Evolutionary conservation across 1,140 invertebrate genomes (phyloP), one percentile per base, ranked within the genome.

Genomic region (Portunus trituberculatus): DNA sequence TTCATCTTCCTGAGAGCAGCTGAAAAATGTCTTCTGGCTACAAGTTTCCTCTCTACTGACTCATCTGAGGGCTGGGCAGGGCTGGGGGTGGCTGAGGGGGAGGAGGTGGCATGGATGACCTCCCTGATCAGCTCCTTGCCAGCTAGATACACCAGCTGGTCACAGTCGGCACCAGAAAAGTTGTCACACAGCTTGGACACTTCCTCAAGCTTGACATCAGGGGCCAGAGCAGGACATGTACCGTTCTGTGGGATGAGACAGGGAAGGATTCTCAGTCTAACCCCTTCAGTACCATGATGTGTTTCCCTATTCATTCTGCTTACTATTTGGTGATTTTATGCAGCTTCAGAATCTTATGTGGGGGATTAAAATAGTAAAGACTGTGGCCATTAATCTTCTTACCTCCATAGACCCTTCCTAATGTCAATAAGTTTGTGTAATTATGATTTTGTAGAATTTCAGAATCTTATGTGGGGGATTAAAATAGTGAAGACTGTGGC

Each of bases 101-200:
- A 96, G 16, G 97, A 96, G 89, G 98, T 97, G 96, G 98, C 97
- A 96, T 98, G 98, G 95, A 98, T 98, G 12, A 99, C 97, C 10
- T 98, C 98, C 96, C 98, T 97, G 93, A 98, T 97, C 0, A 98
- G 98, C 0, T 99, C 98, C 97, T 99, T 98, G 96, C 98, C 97
- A 0, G 99, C 98, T 32, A 99, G 97, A 32, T 98, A 98, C 28
- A 98, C 98, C 59, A 99, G 97, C 88, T 97, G 97, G 96, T 96
- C 95, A 90, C 95, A 96, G 97, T 99, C 99, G 25, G 99, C 99
- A 92, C 99, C 99, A 1, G 98, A 99, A 96, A 98, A 99, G 46
- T 98, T 98, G 59, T 98, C 97, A 94, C 98, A 98, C 87, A 98
- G 96, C 4, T 96, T 97, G 83, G 98, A 98, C 82, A 99, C 97